Evolutionary conservation across 2,113 vertebrate genomes (phyloP).

Genomic region (Lamprotornis superbus): DNA sequence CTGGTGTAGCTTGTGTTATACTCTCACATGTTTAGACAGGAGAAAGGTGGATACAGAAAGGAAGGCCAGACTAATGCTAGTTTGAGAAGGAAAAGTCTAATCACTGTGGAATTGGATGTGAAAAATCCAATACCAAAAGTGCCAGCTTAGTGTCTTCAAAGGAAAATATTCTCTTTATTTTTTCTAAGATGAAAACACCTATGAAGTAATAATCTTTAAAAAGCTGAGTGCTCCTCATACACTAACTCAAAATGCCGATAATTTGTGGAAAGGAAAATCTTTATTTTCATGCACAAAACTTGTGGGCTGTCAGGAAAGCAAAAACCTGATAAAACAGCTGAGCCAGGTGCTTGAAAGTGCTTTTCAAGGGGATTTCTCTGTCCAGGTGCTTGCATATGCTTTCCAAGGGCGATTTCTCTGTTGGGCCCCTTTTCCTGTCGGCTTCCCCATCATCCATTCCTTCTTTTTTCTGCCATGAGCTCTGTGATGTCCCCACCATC

Average conservation of each 20-base stretch:
- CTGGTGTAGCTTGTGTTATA: not conserved
- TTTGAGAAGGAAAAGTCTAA: not conserved
- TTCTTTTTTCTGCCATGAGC: not conserved
- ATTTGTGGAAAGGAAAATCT: not conserved
- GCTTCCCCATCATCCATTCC: not conserved
- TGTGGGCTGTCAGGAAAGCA: not conserved
- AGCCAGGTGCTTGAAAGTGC: not conserved
- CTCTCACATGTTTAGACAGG: not conserved
- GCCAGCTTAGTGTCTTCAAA: not conserved
- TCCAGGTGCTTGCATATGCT: not conserved
- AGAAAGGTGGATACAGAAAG: not conserved
- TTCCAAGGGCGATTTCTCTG: not conserved
- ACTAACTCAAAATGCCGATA: not conserved
- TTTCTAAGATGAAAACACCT: not conserved
- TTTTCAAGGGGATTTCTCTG: not conserved
- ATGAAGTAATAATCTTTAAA: not conserved
- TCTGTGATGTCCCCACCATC: not conserved
- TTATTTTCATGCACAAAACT: not conserved
- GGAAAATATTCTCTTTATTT: not conserved
- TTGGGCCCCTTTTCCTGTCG: not conserved
- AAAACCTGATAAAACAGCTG: not conserved
- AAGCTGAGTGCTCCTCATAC: not conserved
- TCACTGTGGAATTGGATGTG: not conserved
- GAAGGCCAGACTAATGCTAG: not conserved
- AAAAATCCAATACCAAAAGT: not conserved